A percentile compares a stretch with the other conserved stretches of the same genome.
phyloP scores from a whole-genome alignment of 2,797 vertebrate species.

The Hapalemur alaotrensis region DNA sequence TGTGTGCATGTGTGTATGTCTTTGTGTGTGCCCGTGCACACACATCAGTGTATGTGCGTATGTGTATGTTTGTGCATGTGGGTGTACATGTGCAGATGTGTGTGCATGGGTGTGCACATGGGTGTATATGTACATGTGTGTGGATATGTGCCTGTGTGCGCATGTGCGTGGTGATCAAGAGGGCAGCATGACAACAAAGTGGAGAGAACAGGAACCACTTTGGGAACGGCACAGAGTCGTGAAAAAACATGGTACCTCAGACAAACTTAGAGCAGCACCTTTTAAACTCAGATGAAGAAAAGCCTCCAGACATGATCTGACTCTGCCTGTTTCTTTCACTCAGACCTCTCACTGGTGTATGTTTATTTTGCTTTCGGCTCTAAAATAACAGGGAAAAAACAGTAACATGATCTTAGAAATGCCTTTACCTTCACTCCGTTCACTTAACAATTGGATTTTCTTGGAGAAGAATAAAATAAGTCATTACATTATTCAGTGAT shows the following conservation, averaged over 20 bases:
- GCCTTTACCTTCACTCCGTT: neutral
- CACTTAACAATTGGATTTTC: neutral
- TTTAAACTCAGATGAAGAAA: neutral
- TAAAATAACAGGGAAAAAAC: neutral
- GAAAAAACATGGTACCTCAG: neutral
- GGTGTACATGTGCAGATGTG: neutral
- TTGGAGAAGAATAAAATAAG: neutral
- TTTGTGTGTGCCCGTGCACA: neutral
- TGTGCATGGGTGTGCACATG: too few species aligned
- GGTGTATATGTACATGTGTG: too few species aligned
- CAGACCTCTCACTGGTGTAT: neutral
- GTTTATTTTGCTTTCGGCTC: constrained; percentile 10
- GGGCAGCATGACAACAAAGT: neutral
- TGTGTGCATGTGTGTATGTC: too few species aligned
- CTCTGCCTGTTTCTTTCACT: neutral
- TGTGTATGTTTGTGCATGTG: neutral
- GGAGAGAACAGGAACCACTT: neutral
- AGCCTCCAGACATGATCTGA: neutral
- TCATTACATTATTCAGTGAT: neutral
- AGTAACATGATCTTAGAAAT: neutral
- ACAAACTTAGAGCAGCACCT: neutral
- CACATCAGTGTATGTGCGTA: too few species aligned
- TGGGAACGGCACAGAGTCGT: too few species aligned
- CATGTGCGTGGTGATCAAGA: neutral
- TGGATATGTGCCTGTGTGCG: neutral